Evolutionary conservation across 2,797 vertebrate species (phyloP).

Genomic region (Enteromius fasciolatus): DNA sequence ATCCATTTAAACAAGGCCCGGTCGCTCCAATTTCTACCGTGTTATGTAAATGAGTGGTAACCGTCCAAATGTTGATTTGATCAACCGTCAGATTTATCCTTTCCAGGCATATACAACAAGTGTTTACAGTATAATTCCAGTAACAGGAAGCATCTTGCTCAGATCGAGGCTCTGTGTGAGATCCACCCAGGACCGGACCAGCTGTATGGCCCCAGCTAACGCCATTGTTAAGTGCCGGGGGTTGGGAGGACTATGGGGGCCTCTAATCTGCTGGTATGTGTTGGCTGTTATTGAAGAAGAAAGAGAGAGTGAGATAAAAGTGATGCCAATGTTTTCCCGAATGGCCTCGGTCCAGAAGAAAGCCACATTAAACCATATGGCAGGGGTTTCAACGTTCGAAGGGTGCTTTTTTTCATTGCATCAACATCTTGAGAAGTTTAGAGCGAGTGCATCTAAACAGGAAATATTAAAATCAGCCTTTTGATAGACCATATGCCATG

Average conservation of each 20-base stretch:
- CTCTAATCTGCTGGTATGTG: slow-evolving; percentile 54
- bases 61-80: slow-evolving; percentile 5
- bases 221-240: slow-evolving; percentile 48
- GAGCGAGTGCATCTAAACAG: slow-evolving; percentile 54
- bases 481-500: slow-evolving; percentile 44
- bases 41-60: slow-evolving; percentile 40
- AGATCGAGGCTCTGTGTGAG: slow-evolving; percentile 24
- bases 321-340: not conserved
- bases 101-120: slow-evolving; percentile 24
- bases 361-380: slow-evolving; percentile 32
- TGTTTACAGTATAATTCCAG: slow-evolving; percentile 27
- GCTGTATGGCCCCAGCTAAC: slow-evolving; percentile 31
- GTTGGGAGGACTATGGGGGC: slow-evolving; percentile 27
- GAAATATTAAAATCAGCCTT: slow-evolving; percentile 58
- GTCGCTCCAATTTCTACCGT: not conserved
- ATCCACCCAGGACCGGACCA: slow-evolving; percentile 38
- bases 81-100: slow-evolving; percentile 7
- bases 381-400: slow-evolving; percentile 27
- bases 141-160: slow-evolving; percentile 27
- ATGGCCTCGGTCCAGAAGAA: slow-evolving; percentile 1
- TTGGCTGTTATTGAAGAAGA: slow-evolving; percentile 41
- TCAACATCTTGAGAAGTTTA: slow-evolving; percentile 62
- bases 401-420: slow-evolving; percentile 25
- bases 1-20: not conserved
- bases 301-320: slow-evolving; percentile 4